Percentiles rank a stretch among this genome's conserved stretches.
Conservation (phyloP, 1,140 invertebrate genomes). For the Sinonovacula constricta region DNA sequence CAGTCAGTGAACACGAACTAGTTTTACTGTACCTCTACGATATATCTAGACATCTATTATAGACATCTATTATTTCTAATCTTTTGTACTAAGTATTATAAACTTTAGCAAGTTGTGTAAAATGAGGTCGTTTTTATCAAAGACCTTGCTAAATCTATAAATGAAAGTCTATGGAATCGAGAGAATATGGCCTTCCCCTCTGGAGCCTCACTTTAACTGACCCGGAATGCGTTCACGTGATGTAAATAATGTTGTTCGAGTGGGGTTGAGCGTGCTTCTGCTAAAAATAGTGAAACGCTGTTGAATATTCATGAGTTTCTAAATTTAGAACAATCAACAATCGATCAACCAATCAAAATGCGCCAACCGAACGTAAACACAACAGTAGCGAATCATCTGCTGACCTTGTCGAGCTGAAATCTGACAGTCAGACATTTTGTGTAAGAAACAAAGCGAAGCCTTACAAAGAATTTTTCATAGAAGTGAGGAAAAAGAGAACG, state of each 20-base stretch:
- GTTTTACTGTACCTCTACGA: too few relatives aligned
- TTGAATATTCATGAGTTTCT: slow-evolving; percentile 43
- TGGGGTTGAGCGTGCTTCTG: slow-evolving; percentile 19
- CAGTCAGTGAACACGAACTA: too few relatives aligned
- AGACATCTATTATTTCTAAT: too few relatives aligned
- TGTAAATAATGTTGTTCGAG: too few relatives aligned
- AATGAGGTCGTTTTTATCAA: too few relatives aligned
- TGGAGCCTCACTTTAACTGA: slow-evolving; percentile 1
- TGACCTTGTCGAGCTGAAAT: slow-evolving; percentile 37
- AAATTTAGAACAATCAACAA: slow-evolving; percentile 33
- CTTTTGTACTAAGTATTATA: too few relatives aligned
- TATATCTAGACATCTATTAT: too few relatives aligned
- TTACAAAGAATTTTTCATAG: neutral
- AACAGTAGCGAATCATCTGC: slow-evolving; percentile 33
- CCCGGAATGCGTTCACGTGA: slow-evolving; percentile 23
- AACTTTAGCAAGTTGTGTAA: too few relatives aligned
- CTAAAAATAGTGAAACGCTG: slow-evolving; percentile 26
- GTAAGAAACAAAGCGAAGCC: neutral
- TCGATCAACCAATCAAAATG: slow-evolving; percentile 24
- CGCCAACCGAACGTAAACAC: slow-evolving; percentile 37
- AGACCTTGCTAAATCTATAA: too few relatives aligned
- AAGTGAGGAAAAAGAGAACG: neutral
- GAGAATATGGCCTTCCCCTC: too few relatives aligned
- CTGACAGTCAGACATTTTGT: slow-evolving; percentile 29
- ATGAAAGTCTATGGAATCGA: too few relatives aligned